Conservation (phyloP, 2,113 vertebrate genomes). For the rabbit (Oryctolagus cuniculus) region mOryCun1.1 NC_091433.1:166835001-166835500, state of each 20-base stretch:
- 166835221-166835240: constrained; percentile 67
- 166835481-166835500: constrained; percentile 40
- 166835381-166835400: neutral
- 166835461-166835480: constrained; percentile 1
- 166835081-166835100: constrained; percentile 54
- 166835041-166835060: constrained; percentile 58
- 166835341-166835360: constrained; percentile 1
- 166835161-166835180: constrained; percentile 64
- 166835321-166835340: neutral
- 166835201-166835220: constrained; percentile 59
- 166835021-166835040: constrained; percentile 56
- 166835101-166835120: constrained; percentile 62
- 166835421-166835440: constrained; percentile 32
- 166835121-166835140: constrained; percentile 54
- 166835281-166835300: neutral
- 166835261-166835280: neutral
- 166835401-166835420: neutral
- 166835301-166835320: constrained; percentile 8
- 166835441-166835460: constrained; percentile 36
- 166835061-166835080: constrained; percentile 64
- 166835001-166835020: constrained; percentile 50
- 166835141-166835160: constrained; percentile 63
- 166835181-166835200: constrained; percentile 23
- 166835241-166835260: constrained; percentile 48
- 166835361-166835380: constrained; percentile 17